phyloP scores from a whole-genome alignment of 2,113 vertebrate species.

The Taxidea taxus region DNA sequence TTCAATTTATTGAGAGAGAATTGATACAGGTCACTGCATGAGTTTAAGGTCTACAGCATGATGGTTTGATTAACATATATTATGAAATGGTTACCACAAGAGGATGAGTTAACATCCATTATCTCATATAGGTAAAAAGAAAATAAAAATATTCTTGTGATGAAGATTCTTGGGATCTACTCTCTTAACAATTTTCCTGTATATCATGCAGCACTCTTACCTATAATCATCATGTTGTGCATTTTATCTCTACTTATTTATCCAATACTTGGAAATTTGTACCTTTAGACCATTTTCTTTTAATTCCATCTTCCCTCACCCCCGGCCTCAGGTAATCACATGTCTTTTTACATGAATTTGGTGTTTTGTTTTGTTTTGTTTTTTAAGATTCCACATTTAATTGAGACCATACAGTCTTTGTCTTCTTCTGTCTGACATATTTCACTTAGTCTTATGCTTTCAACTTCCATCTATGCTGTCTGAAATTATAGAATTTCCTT shows the following conservation, averaged over 20 bases:
- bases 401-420: not conserved
- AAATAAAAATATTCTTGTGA: not conserved
- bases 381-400: not conserved
- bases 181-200: not conserved
- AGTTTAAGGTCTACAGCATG: not conserved
- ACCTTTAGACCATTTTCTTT: not conserved
- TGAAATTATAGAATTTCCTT: not conserved
- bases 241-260: not conserved
- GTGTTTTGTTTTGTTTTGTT: not conserved
- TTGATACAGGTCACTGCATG: not conserved
- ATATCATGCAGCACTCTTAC: not conserved
- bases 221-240: not conserved
- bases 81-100: not conserved
- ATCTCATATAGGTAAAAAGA: not conserved
- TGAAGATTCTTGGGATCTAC: not conserved
- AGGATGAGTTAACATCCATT: not conserved
- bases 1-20: not conserved
- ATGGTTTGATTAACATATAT: not conserved
- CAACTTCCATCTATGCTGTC: not conserved
- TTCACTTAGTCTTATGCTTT: not conserved
- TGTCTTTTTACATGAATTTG: not conserved
- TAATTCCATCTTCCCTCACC: not conserved
- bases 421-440: not conserved
- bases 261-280: not conserved
- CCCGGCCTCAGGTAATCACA: not conserved